Conservation (phyloP, 2,113 vertebrate genomes). For the Peucedramus taeniatus region DNA sequence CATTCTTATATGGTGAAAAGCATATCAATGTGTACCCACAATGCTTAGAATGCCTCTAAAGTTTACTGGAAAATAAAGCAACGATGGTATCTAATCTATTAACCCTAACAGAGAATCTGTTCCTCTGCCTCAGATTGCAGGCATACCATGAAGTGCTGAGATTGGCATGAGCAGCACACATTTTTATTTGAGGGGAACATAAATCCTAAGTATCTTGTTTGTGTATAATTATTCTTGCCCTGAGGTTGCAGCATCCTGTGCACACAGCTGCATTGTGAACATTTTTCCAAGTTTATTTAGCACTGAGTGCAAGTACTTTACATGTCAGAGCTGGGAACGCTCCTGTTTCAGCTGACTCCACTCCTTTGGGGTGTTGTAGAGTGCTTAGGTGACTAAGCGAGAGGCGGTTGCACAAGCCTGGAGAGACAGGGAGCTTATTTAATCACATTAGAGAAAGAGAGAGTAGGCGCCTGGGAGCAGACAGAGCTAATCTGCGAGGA, state of each 20-base stretch:
- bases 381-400: slow-evolving; percentile 54
- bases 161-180: background rate
- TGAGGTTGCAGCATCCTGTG: slow-evolving; percentile 27
- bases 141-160: background rate
- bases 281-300: slow-evolving; percentile 66
- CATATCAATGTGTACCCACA: background rate
- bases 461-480: slow-evolving; percentile 18
- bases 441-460: slow-evolving; percentile 24
- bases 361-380: slow-evolving; percentile 39
- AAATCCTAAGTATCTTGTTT: slow-evolving; percentile 52
- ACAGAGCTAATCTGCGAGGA: slow-evolving; percentile 2
- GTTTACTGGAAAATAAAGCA: slow-evolving; percentile 7
- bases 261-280: slow-evolving; percentile 25
- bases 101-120: background rate
- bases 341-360: slow-evolving; percentile 62
- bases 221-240: slow-evolving; percentile 54
- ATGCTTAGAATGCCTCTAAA: background rate
- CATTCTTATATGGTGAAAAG: background rate
- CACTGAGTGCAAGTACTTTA: slow-evolving; percentile 45
- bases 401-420: slow-evolving; percentile 16
- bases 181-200: slow-evolving; percentile 54
- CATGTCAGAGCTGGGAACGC: slow-evolving; percentile 57
- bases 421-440: slow-evolving; percentile 53
- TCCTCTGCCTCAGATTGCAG: background rate
- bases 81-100: background rate